These are phyloP conservation scores for Scomber japonicus DNA, from an alignment of 2,113 vertebrate genomes.

Conservation along the genomic window DNA sequence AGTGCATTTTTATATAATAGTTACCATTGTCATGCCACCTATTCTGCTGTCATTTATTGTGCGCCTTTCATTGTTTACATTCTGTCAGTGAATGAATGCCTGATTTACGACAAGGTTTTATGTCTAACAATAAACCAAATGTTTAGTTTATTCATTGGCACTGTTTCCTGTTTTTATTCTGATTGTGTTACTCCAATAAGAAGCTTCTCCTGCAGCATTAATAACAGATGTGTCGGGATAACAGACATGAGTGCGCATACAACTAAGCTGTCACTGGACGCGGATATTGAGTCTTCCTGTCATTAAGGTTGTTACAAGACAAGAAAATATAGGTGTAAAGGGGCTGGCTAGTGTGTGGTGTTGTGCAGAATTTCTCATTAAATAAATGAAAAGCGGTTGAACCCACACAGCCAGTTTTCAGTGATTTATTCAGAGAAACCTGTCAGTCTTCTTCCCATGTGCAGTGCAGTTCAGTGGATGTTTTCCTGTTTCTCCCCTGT, in stretches of 20 bases:
- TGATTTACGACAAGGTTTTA: background rate
- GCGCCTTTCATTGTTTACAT: constrained; percentile 61
- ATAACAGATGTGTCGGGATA: constrained; percentile 1
- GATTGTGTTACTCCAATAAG: background rate
- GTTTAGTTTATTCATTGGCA: background rate
- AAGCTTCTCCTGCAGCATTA: background rate
- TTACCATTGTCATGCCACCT: background rate
- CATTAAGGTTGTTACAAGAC: background rate
- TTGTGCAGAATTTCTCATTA: background rate
- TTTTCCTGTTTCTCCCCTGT: constrained; percentile 30
- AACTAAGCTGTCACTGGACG: constrained; percentile 46
- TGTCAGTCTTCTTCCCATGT: constrained; percentile 17
- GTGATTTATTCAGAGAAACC: constrained; percentile 42
- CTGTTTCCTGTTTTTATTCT: background rate
- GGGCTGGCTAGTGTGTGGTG: background rate
- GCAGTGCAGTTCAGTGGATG: constrained; percentile 39
- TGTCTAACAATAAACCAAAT: background rate
- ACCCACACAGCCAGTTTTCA: constrained; percentile 19
- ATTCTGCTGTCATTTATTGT: constrained; percentile 40
- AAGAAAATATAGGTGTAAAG: background rate
- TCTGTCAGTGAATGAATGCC: constrained; percentile 12
- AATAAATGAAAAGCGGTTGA: background rate
- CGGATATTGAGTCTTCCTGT: background rate
- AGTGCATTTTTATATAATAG: background rate
- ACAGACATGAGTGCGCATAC: constrained; percentile 15